Percentiles rank a stretch among this genome's conserved stretches.
phyloP scores from a whole-genome alignment of 2,113 vertebrate species.

The Micromys minutus region DNA sequence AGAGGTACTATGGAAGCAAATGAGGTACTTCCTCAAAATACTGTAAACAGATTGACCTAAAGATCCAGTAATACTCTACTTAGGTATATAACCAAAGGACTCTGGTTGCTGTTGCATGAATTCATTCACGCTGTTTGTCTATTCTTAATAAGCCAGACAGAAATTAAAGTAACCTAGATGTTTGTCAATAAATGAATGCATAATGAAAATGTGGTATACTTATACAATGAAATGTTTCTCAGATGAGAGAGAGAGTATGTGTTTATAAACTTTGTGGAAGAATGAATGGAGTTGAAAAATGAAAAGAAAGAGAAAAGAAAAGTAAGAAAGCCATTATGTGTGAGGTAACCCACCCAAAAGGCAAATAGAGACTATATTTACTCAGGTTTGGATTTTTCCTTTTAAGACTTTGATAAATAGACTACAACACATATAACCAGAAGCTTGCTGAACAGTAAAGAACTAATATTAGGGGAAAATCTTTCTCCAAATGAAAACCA shows the following conservation, averaged over 20 bases:
- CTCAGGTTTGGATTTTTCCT: neutral
- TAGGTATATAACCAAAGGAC: neutral
- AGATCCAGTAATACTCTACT: neutral
- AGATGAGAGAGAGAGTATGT: too few species aligned
- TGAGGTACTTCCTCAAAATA: neutral
- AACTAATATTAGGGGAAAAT: neutral
- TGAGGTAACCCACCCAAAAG: neutral
- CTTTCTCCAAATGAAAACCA: neutral
- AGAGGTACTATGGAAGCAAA: neutral
- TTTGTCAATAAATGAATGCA: neutral
- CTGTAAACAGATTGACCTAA: neutral
- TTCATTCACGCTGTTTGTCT: neutral
- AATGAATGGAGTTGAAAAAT: neutral
- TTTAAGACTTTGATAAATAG: neutral
- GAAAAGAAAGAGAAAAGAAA: neutral
- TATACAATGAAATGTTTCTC: neutral
- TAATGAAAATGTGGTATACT: neutral
- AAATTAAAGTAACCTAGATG: neutral
- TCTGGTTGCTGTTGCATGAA: neutral
- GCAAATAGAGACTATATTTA: neutral
- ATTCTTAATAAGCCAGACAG: neutral
- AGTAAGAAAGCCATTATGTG: neutral
- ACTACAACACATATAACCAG: neutral
- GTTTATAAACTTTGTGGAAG: too few species aligned
- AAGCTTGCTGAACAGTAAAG: neutral